These are phyloP conservation scores for Campopleginae sp. DNA, from an alignment of 2,888 invertebrate species.

Conservation along the genomic window DNA sequence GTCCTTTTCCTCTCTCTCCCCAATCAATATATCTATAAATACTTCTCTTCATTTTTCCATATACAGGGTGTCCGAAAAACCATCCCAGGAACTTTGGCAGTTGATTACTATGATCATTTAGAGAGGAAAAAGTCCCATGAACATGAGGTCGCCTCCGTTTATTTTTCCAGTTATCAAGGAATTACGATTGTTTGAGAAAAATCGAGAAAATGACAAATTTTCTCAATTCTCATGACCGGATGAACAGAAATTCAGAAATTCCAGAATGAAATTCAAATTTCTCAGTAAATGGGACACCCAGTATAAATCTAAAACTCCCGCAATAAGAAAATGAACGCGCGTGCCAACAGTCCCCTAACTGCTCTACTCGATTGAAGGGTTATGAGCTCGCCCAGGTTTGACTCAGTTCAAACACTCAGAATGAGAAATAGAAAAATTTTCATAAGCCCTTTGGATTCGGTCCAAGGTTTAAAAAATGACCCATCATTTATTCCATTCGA, in stretches of 20 bases:
- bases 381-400: slow-evolving; percentile 3
- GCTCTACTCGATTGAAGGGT: slow-evolving; percentile 4
- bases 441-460: slow-evolving; percentile 21
- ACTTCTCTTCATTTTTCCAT: neutral
- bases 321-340: slow-evolving; percentile 59
- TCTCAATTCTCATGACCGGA: neutral
- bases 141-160: neutral
- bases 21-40: neutral
- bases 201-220: neutral
- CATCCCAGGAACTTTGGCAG: neutral
- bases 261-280: neutral
- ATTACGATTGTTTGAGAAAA: neutral
- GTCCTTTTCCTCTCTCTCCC: neutral
- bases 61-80: slow-evolving; percentile 2
- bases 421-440: slow-evolving; percentile 7
- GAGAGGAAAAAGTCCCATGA: neutral
- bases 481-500: no score
- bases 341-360: slow-evolving; percentile 56
- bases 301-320: slow-evolving; percentile 21
- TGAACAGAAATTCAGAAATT: neutral
- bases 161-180: neutral
- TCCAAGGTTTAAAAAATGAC: neutral
- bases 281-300: neutral
- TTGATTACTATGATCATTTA: neutral
- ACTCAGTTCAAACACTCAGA: slow-evolving; percentile 44